Conservation (phyloP, 2,888 invertebrate species). For the Acleris cristana region DNA sequence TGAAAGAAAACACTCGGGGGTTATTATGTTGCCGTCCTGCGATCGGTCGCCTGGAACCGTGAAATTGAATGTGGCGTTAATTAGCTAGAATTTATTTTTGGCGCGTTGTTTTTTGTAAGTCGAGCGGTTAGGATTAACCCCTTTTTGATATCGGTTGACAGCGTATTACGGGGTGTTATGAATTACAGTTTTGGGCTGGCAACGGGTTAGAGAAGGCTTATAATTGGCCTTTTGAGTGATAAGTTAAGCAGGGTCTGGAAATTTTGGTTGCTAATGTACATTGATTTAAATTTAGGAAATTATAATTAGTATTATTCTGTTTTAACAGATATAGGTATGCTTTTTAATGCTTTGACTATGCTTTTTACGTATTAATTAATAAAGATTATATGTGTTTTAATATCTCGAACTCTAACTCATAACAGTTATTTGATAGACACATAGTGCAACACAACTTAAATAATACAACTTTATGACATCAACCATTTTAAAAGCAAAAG, state of each 20-base stretch:
- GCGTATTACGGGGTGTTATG: slow-evolving; percentile 2
- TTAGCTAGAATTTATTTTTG: slow-evolving; percentile 28
- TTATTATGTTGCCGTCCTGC: slow-evolving; percentile 45
- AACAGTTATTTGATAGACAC: too few species aligned
- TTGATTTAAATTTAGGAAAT: neutral
- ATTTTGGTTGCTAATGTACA: neutral
- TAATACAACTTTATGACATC: too few species aligned
- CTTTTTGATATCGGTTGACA: slow-evolving; percentile 22
- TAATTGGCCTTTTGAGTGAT: neutral
- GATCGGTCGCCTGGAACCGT: slow-evolving; percentile 45
- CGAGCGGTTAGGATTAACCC: slow-evolving; percentile 8
- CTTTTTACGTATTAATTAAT: too few species aligned
- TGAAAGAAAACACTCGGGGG: slow-evolving; percentile 55
- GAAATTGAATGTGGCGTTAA: slow-evolving; percentile 50
- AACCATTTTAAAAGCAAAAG: too few species aligned
- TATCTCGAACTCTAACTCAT: too few species aligned
- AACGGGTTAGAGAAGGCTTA: neutral
- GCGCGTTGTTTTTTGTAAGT: slow-evolving; percentile 3
- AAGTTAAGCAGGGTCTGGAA: neutral
- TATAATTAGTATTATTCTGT: neutral
- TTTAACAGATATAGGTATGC: too few species aligned
- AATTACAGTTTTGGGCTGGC: slow-evolving; percentile 2
- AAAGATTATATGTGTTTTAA: too few species aligned
- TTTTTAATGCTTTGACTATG: too few species aligned
- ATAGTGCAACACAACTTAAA: too few species aligned